A percentile compares a stretch with the other conserved stretches of the same genome.
phyloP scores from a whole-genome alignment of 2,113 vertebrate genomes.

The Clupea harengus region DNA sequence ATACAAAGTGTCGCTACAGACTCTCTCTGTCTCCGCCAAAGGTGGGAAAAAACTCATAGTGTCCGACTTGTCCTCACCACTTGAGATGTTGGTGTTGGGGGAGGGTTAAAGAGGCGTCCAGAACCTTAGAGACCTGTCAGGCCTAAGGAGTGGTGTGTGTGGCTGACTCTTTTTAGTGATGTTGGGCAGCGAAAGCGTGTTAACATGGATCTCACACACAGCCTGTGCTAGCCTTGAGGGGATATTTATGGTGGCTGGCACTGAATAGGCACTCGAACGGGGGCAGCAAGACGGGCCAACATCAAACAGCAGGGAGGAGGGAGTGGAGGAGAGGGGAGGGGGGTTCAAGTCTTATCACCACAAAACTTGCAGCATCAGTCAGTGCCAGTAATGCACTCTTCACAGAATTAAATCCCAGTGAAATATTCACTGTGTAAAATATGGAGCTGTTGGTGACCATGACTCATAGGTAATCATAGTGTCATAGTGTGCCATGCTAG shows the following conservation, averaged over 20 bases:
- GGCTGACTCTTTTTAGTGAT: background rate
- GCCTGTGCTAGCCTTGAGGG: background rate
- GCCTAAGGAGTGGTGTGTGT: background rate
- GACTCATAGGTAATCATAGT: too few species aligned
- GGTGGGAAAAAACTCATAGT: background rate
- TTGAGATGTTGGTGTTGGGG: background rate
- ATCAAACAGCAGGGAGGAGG: background rate
- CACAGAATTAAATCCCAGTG: too few species aligned
- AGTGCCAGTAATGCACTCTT: too few species aligned
- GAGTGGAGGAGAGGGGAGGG: too few species aligned
- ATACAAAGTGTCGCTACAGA: slow-evolving; percentile 40
- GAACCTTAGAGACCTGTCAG: background rate
- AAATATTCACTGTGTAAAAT: too few species aligned
- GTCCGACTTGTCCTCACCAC: background rate
- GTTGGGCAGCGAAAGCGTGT: background rate
- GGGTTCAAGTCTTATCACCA: too few species aligned
- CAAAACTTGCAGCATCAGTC: too few species aligned
- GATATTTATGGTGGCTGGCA: background rate
- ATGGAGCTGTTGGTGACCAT: too few species aligned
- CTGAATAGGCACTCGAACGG: background rate
- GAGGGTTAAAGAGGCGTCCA: background rate
- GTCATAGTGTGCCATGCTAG: too few species aligned
- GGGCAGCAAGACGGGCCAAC: background rate
- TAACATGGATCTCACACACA: slow-evolving; percentile 15
- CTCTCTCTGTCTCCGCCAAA: slow-evolving; percentile 23